These are phyloP conservation scores for Polyommatus iphigenia DNA, from an alignment of 2,888 invertebrate species.

Conservation along the genomic window DNA sequence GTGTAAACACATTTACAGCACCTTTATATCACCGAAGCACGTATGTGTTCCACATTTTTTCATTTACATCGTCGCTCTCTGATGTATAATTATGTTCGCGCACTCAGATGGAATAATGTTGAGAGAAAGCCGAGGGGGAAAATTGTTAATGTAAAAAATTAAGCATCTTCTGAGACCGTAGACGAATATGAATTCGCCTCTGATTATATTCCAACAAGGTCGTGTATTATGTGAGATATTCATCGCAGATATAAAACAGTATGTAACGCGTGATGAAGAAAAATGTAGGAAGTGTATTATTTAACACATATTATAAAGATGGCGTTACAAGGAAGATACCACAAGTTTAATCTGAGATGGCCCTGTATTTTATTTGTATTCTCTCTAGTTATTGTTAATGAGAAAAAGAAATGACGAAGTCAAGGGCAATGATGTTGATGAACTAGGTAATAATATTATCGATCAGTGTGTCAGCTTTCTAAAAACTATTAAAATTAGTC, in stretches of 20 bases:
- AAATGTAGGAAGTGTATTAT: background rate
- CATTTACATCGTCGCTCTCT: background rate
- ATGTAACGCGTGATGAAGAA: background rate
- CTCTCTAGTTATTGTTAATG: too few relatives aligned
- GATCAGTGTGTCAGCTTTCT: too few relatives aligned
- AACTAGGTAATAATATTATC: too few relatives aligned
- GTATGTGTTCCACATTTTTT: background rate
- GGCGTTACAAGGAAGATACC: too few relatives aligned
- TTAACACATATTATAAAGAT: too few relatives aligned
- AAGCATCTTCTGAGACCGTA: slow-evolving; percentile 3
- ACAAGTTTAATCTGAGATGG: too few relatives aligned
- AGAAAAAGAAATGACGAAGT: too few relatives aligned
- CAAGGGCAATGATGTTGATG: too few relatives aligned
- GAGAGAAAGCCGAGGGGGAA: background rate
- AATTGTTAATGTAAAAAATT: slow-evolving; percentile 20
- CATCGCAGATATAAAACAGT: background rate
- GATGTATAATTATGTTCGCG: slow-evolving; percentile 22
- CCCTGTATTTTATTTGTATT: too few relatives aligned
- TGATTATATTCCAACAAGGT: background rate
- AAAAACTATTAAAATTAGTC: too few relatives aligned
- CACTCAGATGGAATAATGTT: slow-evolving; percentile 13
- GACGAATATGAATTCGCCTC: slow-evolving; percentile 9
- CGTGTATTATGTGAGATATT: background rate
- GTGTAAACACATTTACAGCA: background rate
- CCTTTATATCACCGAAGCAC: background rate